Conservation (phyloP, 2,888 invertebrate species). For the Cryptocephalus primarius region DNA sequence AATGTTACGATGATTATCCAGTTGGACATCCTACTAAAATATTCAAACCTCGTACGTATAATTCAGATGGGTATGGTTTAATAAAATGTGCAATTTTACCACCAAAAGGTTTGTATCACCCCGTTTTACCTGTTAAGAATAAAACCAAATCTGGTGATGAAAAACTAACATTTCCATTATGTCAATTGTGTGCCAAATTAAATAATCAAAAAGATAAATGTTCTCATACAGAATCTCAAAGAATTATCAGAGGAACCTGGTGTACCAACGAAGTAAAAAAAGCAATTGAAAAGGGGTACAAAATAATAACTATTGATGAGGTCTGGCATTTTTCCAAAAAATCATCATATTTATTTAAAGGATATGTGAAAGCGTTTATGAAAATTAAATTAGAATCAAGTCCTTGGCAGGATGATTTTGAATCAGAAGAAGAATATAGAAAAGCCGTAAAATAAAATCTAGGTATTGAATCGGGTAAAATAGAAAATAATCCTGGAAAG, state of each 20-base stretch:
- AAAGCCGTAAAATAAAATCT: slow-evolving; percentile 10
- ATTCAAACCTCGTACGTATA: slow-evolving; percentile 10
- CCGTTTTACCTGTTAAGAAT: slow-evolving; percentile 10
- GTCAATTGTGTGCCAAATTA: slow-evolving; percentile 6
- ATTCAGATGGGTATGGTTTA: slow-evolving; percentile 16
- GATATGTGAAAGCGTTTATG: slow-evolving; percentile 8
- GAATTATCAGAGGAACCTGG: slow-evolving; percentile 7
- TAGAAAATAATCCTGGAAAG: slow-evolving; percentile 14
- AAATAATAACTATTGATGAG: slow-evolving; percentile 11
- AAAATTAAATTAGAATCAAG: slow-evolving; percentile 3
- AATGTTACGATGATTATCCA: slow-evolving; percentile 15
- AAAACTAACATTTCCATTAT: slow-evolving; percentile 9
- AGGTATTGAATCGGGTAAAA: slow-evolving; percentile 15
- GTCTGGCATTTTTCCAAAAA: slow-evolving; percentile 9
- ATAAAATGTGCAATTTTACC: slow-evolving; percentile 15
- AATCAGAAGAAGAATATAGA: slow-evolving; percentile 8
- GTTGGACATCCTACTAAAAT: slow-evolving; percentile 14
- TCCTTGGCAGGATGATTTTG: slow-evolving; percentile 4
- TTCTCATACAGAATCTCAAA: slow-evolving; percentile 4
- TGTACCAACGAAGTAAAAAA: slow-evolving; percentile 5
- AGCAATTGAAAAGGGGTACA: slow-evolving; percentile 14
- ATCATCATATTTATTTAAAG: slow-evolving; percentile 4
- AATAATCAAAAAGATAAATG: slow-evolving; percentile 6
- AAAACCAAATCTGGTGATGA: background rate
- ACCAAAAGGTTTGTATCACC: slow-evolving; percentile 11